Evolutionary conservation across 2,888 invertebrate genomes (phyloP), one percentile per base, ranked within the genome.

Genomic region (Dicyrtomina minuta): DNA sequence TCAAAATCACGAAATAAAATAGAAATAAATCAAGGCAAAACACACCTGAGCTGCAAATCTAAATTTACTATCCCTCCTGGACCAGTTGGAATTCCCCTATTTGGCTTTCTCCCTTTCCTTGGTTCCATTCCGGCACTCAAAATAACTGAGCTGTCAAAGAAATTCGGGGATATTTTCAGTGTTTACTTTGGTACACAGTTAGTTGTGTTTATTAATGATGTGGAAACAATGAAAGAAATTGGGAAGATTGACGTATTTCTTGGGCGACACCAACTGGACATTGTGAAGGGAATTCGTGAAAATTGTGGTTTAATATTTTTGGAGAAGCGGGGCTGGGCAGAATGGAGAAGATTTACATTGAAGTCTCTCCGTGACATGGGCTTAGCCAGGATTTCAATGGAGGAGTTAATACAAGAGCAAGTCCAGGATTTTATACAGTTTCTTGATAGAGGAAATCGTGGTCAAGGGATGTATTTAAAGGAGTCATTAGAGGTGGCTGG

Each of bases 101-200:
- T 76, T n/a, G 76, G 76, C 13, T 76, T 72, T 26, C 46, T 76
- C n/a, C 76, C 76, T 8, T 76, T 76, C 58, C 59, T 76, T 22
- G 75, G 74, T 46, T 69, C 62, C 24, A 58, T 72, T 53, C 76
- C 76, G 17, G 68, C 70, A 20, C 24, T 70, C 20, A 76, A 72
- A 2, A 70, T 76, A 6, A 61, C 75, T 5, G 61, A 69, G 33
- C 58, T 76, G 12, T 60, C 74, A 1, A 72, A 72, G 26, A 71
- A 66, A 66, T 76, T 70, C 33, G 76, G 76, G 13, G 70, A 68
- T 12, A 69, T 76, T 13, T 70, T 76, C 26, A 70, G 68, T 4
- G 27, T 76, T 0, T 60, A 69, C 13, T 60, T 76, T 0, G 75
- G 75, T 26, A 55, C 68, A 22, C 67, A 68, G 33, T 72, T 74